These are phyloP conservation scores for Ictalurus punctatus DNA, from an alignment of 2,113 vertebrate genomes.

Conservation along the genomic window DNA sequence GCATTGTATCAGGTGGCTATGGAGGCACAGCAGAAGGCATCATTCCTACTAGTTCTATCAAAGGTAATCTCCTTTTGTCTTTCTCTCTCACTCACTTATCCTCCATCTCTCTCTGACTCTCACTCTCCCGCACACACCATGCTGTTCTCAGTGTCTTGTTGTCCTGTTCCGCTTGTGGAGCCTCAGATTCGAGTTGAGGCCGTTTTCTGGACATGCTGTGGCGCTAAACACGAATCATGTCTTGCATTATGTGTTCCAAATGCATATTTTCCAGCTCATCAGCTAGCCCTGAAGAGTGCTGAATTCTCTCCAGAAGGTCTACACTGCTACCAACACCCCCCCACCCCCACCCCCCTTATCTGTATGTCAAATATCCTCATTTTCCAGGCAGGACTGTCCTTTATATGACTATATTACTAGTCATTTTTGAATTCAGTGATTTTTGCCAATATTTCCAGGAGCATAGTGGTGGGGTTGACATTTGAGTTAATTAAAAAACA, in stretches of 20 bases:
- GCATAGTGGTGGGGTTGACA: background rate
- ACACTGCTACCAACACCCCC: background rate
- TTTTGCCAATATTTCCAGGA: background rate
- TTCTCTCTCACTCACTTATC: background rate
- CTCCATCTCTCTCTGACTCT: no score
- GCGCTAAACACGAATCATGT: background rate
- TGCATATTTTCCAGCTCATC: background rate
- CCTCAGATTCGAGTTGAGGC: background rate
- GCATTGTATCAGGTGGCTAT: conserved; percentile 94
- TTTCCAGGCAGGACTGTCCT: no score
- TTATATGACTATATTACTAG: no score
- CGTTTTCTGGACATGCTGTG: background rate
- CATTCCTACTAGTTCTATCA: conserved; percentile 83
- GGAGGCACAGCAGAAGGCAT: conserved; percentile 91
- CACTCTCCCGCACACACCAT: background rate
- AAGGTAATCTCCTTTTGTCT: conserved; percentile 70
- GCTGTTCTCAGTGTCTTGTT: background rate
- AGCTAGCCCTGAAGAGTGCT: background rate
- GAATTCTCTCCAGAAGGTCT: background rate
- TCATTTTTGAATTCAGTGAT: background rate
- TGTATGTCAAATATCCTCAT: no score
- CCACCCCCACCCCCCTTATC: no score
- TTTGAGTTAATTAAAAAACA: background rate
- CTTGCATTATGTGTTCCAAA: background rate
- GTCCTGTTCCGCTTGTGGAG: background rate